Evolutionary conservation across 2,797 vertebrate species (phyloP).

Genomic region (Chloroceryle amazona): DNA sequence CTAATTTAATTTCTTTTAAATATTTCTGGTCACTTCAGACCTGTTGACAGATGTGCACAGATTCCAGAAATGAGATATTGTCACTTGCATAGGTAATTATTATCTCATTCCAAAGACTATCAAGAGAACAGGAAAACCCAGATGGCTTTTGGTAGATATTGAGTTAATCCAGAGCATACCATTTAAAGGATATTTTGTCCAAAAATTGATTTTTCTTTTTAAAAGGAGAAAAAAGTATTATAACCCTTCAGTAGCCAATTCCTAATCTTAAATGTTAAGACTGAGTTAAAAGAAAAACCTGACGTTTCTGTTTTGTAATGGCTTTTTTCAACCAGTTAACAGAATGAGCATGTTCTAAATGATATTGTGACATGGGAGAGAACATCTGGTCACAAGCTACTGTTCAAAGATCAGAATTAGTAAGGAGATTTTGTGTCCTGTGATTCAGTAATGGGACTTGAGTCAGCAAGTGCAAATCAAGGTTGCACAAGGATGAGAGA

Average conservation of each 20-base stretch:
- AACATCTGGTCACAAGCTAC: not conserved
- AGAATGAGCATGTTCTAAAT: not conserved
- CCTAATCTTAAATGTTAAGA: not conserved
- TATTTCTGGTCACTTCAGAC: not conserved
- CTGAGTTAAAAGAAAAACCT: not conserved
- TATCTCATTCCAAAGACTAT: not conserved
- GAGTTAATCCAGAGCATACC: not conserved
- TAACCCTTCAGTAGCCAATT: not conserved
- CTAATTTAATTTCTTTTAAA: not conserved
- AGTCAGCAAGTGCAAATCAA: not conserved
- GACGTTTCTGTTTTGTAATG: not conserved
- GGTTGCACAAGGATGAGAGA: not conserved
- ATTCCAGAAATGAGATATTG: not conserved
- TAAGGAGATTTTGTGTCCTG: not conserved
- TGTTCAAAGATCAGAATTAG: not conserved
- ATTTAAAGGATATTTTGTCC: not conserved
- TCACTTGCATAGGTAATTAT: slow-evolving; percentile 16
- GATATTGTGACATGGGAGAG: not conserved
- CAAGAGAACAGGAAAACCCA: not conserved
- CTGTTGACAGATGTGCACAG: not conserved
- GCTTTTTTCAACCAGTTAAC: not conserved
- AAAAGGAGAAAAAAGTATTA: not conserved
- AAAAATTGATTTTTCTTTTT: not conserved
- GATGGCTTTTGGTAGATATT: not conserved
- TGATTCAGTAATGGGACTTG: not conserved